Evolutionary conservation across 1,140 invertebrate genomes (phyloP), one percentile per base, ranked within the genome.

Genomic region (Achatina immaculata): DNA sequence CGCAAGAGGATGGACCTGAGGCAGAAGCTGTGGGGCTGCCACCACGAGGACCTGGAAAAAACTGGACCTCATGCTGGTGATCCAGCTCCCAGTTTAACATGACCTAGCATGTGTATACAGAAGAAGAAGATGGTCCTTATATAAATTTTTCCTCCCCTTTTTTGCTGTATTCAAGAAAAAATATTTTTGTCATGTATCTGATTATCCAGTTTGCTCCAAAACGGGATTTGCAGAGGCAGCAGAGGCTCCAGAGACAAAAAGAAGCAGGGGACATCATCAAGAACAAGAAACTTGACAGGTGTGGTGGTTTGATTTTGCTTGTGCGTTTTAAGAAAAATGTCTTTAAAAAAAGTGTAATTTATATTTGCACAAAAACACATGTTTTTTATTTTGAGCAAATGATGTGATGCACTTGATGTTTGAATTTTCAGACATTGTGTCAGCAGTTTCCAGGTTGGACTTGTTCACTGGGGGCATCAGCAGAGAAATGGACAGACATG

Each of bases 251-350:
- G 34, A 31, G 40, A 43, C 68, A 51, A 34, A 72, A 80, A 42
- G 78, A 65, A 34, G 78, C 78, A 4, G 78, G 42, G 40, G 43
- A 31, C 11, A 55, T 58, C 24, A 71, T 80, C 43, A 51, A 40
- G 36, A 1, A 51, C 21, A 80, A 72, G 48, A 9, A 68, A 38
- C 43, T 80, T 24, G 78, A 80, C 78, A 71, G 78, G 78, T 80
- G 16, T 38, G 55, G 14, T 77, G n/a, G n/a, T n/a, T n/a, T n/a
- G n/a, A n/a, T n/a, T n/a, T n/a, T n/a, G n/a, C n/a, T n/a, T n/a
- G n/a, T n/a, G n/a, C n/a, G n/a, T n/a, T n/a, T n/a, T n/a, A n/a
- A n/a, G n/a, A 55, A 16, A 55, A 16, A 16, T 55, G 14, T 55
- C 51, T 55, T 55, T 55, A 55, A 55, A 55, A 55, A 55, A 55